Evolutionary conservation across 2,113 vertebrate genomes (phyloP).

Genomic region (Tapirus terrestris): DNA sequence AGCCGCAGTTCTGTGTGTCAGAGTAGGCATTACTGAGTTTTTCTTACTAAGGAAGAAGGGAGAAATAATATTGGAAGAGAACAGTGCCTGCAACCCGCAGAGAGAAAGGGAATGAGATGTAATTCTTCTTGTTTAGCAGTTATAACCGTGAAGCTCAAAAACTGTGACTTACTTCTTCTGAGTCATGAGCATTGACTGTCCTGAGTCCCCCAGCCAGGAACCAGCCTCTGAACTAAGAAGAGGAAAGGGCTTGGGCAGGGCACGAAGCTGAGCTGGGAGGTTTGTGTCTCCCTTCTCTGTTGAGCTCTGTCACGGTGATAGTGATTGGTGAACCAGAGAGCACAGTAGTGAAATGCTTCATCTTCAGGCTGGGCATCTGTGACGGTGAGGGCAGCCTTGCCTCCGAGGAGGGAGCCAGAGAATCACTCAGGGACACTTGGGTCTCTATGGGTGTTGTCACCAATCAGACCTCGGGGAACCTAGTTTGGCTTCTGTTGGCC

Average conservation of each 20-base stretch:
- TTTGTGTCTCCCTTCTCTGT: neutral
- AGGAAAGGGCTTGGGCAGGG: neutral
- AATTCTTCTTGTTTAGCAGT: neutral
- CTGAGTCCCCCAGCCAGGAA: neutral
- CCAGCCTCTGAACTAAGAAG: neutral
- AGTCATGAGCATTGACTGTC: neutral
- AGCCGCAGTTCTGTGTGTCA: neutral
- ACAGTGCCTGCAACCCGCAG: neutral
- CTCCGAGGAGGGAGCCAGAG: neutral
- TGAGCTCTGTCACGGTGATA: neutral
- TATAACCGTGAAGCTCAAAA: neutral
- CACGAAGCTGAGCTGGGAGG: neutral
- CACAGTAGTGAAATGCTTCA: neutral
- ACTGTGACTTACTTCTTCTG: neutral
- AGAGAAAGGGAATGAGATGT: neutral
- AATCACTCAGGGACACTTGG: neutral
- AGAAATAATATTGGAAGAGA: neutral
- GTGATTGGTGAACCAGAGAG: neutral
- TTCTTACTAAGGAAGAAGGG: neutral
- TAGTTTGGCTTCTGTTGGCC: neutral
- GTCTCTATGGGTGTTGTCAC: accelerated
- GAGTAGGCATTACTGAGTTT: neutral
- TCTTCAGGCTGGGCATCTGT: neutral
- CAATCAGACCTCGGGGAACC: neutral
- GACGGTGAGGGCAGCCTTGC: neutral